Conservation (phyloP, 2,797 vertebrate species). For the Smutsia temminckii region DNA sequence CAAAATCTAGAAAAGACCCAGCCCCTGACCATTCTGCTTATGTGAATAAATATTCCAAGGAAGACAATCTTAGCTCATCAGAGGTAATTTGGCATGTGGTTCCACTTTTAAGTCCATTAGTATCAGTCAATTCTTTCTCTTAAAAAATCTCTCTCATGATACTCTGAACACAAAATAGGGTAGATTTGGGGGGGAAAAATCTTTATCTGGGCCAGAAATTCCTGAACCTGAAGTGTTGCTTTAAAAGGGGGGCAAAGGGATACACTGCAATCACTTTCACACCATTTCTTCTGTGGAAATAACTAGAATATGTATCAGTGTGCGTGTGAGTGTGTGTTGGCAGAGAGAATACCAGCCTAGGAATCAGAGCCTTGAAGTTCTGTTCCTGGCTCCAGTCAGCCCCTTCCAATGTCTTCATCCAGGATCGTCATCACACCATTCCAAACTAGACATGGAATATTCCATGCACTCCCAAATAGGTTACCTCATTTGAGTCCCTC, state of each 20-base stretch:
- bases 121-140: constrained; percentile 44
- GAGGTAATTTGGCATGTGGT: neutral
- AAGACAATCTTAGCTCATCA: constrained; percentile 6
- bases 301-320: neutral
- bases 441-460: neutral
- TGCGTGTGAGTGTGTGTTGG: neutral
- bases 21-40: neutral
- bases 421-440: neutral
- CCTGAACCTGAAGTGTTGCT: constrained; percentile 9
- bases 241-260: neutral
- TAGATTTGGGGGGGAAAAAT: neutral
- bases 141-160: constrained; percentile 30
- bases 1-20: neutral
- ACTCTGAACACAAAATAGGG: constrained; percentile 12
- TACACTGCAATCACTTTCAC: neutral
- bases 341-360: neutral
- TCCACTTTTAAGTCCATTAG: constrained; percentile 56
- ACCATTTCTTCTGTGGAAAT: neutral
- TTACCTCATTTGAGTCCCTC: neutral
- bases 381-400: neutral
- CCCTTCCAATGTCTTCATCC: neutral
- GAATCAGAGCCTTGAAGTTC: neutral
- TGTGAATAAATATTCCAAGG: constrained; percentile 29
- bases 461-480: neutral
- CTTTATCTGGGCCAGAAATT: constrained; percentile 36